These are phyloP conservation scores for Drosophila yooni DNA, from an alignment of 2,888 invertebrate species.

Conservation along the genomic window DNA sequence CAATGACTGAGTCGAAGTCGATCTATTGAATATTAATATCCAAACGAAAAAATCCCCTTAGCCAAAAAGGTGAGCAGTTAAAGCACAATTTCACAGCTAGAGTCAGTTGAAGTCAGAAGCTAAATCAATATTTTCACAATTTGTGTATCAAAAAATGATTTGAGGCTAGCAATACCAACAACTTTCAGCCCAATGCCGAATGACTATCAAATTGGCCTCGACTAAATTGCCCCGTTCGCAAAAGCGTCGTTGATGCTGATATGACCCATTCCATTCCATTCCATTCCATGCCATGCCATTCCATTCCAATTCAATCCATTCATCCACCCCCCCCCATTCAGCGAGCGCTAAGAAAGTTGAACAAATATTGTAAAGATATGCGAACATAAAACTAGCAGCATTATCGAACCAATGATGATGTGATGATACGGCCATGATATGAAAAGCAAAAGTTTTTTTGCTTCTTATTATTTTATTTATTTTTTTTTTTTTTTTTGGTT, in stretches of 20 bases:
- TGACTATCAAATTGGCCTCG: conserved; percentile 33
- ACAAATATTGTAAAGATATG: conserved; percentile 61
- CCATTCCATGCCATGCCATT: too few relatives aligned
- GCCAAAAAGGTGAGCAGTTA: background rate
- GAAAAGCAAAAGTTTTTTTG: conserved; percentile 77
- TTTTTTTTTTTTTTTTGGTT: conserved; percentile 6
- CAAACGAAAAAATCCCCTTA: background rate
- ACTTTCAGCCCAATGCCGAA: conserved; percentile 28
- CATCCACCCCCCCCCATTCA: background rate
- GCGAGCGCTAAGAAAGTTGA: conserved; percentile 17
- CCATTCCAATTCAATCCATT: background rate
- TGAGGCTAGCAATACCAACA: conserved; percentile 20
- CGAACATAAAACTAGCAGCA: conserved; percentile 72
- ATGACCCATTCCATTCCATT: conserved; percentile 1
- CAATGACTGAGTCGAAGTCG: conserved; percentile 36
- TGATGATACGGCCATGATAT: conserved; percentile 75
- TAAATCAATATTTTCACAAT: conserved; percentile 60
- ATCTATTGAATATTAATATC: conserved; percentile 1
- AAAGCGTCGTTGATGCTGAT: conserved; percentile 23
- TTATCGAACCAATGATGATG: conserved; percentile 81
- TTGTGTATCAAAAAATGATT: conserved; percentile 63
- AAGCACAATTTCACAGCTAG: background rate
- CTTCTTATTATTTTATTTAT: conserved; percentile 16
- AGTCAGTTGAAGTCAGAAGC: conserved; percentile 5
- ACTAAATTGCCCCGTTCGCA: conserved; percentile 15